Evolutionary conservation across 2,113 vertebrate genomes (phyloP).

Genomic region (Antechinus stuartii): DNA sequence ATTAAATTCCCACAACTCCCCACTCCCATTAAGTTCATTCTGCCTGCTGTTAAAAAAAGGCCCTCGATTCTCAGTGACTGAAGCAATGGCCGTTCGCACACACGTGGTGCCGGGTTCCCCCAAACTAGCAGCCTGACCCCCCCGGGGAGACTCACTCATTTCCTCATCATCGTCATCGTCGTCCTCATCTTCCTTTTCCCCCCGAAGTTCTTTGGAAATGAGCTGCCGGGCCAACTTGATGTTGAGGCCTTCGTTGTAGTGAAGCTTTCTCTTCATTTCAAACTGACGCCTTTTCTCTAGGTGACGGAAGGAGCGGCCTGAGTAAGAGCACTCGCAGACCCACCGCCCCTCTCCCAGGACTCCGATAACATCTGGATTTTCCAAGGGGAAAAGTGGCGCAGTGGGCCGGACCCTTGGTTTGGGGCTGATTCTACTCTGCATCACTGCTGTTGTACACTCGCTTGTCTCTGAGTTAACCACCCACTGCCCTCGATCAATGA

Average conservation of each 20-base stretch:
- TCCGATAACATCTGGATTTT: background rate
- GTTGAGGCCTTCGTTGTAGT: conserved; percentile 97
- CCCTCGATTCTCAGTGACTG: background rate
- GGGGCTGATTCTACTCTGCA: background rate
- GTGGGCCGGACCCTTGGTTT: too few species aligned
- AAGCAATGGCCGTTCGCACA: background rate
- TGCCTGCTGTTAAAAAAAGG: background rate
- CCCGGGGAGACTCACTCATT: conserved; percentile 87
- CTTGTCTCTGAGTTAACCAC: too few species aligned
- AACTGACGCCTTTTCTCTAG: conserved; percentile 95
- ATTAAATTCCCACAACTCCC: background rate
- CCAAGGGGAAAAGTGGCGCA: background rate
- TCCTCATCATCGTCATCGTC: conserved; percentile 49
- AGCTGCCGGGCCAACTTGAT: conserved; percentile 96
- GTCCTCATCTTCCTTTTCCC: conserved; percentile 88
- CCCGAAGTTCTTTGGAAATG: conserved; percentile 93
- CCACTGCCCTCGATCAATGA: too few species aligned
- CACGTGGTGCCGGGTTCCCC: background rate
- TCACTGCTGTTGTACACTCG: background rate
- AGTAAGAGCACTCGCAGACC: background rate
- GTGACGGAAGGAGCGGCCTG: conserved; percentile 39
- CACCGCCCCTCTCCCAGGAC: background rate
- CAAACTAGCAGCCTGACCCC: too few species aligned
- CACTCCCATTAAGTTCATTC: too few species aligned
- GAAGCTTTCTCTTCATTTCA: conserved; percentile 98